Percentiles rank a stretch among this genome's conserved stretches.
Conservation (phyloP, 2,797 vertebrate genomes). For the Rhinichthys osculus region DNA sequence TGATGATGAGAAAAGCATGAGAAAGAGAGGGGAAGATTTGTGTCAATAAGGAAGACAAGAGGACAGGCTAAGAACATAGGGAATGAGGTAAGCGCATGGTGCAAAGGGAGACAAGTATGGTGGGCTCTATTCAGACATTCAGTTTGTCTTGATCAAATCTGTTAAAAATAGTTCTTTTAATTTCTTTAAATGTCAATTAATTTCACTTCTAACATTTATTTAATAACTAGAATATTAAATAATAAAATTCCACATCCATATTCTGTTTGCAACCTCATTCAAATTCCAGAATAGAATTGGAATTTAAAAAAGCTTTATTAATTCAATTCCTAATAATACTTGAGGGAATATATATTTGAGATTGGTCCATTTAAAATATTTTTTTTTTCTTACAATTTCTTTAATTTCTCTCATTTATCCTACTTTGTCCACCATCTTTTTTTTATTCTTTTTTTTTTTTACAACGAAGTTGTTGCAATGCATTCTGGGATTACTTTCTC, state of each 20-base stretch:
- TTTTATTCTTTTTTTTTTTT: neutral
- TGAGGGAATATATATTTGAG: neutral
- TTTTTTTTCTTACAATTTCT: neutral
- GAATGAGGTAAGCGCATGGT: conserved; percentile 17
- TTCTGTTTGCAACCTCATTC: neutral
- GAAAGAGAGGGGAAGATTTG: conserved; percentile 19
- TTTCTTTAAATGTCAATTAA: neutral
- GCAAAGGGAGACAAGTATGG: neutral
- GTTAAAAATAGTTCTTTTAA: neutral
- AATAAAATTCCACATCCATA: neutral
- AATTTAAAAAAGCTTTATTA: neutral
- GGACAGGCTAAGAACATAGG: conserved; percentile 46
- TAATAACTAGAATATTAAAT: neutral
- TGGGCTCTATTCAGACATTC: too few species aligned
- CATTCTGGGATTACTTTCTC: conserved; percentile 23
- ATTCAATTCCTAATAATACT: neutral
- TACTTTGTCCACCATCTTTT: neutral
- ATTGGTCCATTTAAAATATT: neutral
- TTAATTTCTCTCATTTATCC: neutral
- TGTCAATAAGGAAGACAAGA: neutral
- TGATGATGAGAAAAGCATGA: conserved; percentile 55
- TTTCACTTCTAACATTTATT: neutral
- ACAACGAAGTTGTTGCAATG: neutral
- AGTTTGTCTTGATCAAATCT: neutral
- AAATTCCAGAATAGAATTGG: neutral